Conservation (phyloP, 2,113 vertebrate genomes). For the Zosterops borbonicus region DNA sequence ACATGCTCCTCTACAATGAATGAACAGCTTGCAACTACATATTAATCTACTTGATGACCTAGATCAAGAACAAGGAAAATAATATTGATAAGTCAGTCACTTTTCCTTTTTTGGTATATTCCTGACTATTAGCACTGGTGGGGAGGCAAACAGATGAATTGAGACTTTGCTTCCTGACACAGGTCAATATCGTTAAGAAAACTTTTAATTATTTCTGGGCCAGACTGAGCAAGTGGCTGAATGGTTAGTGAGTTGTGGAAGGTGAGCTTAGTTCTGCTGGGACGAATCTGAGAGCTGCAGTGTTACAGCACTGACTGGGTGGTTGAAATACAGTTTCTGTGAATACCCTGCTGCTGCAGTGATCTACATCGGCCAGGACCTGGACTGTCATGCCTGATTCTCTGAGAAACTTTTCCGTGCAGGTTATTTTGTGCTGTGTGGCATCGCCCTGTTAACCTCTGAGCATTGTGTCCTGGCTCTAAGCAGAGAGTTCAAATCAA, state of each 20-base stretch:
- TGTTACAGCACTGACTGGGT: neutral
- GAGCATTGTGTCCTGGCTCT: neutral
- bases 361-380: neutral
- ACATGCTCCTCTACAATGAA: conserved; percentile 56
- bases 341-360: neutral
- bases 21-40: conserved; percentile 70
- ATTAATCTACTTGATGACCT: conserved; percentile 74
- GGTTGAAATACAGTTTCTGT: neutral
- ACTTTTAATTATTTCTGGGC: conserved; percentile 20
- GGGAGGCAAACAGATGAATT: neutral
- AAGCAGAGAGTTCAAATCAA: conserved; percentile 36
- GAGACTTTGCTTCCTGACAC: neutral
- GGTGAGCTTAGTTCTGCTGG: neutral
- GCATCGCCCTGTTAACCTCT: neutral
- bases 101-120: conserved; percentile 29
- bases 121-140: neutral
- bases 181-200: neutral
- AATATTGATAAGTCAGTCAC: conserved; percentile 54
- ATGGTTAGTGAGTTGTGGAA: neutral
- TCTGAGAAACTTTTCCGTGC: neutral
- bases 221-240: neutral
- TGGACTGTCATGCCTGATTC: neutral
- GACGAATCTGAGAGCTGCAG: neutral
- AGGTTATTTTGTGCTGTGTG: neutral
- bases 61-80: conserved; percentile 64